A percentile compares a stretch with the other conserved stretches of the same genome.
phyloP scores from a whole-genome alignment of 2,888 invertebrate species.

The Petrolisthes manimaculis region DNA sequence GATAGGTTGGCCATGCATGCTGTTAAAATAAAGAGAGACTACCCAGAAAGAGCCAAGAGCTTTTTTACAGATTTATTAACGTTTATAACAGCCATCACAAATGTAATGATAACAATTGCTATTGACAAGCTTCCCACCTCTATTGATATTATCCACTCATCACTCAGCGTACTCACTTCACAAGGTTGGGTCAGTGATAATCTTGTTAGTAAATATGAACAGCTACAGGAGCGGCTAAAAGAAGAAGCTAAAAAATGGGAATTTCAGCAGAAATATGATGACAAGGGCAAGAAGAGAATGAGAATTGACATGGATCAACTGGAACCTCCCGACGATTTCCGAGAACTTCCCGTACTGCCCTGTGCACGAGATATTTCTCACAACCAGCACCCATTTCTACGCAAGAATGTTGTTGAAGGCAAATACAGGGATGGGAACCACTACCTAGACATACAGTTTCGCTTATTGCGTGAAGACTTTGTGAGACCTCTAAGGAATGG shows the following conservation, averaged over 20 bases:
- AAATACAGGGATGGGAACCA: constrained; percentile 77
- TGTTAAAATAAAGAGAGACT: neutral
- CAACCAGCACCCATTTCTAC: constrained; percentile 71
- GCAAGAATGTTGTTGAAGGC: constrained; percentile 76
- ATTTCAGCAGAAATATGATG: neutral
- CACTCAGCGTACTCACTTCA: neutral
- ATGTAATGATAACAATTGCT: constrained; percentile 23
- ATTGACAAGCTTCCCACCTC: neutral
- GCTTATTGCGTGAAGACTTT: constrained; percentile 84
- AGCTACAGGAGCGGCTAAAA: neutral
- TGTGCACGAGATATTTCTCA: constrained; percentile 68
- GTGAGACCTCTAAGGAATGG: constrained; percentile 80
- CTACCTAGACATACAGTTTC: constrained; percentile 85
- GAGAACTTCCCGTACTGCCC: constrained; percentile 69
- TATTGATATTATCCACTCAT: neutral
- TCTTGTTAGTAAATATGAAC: neutral
- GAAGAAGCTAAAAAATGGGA: neutral
- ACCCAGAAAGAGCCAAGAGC: neutral
- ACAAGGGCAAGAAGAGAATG: neutral
- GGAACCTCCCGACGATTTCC: constrained; percentile 72
- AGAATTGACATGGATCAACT: constrained; percentile 16
- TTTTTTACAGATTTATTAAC: constrained; percentile 26
- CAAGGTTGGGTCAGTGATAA: neutral
- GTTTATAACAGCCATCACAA: constrained; percentile 64
- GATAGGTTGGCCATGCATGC: neutral